Percentiles rank a stretch among this genome's conserved stretches.
Evolutionary conservation across 1,140 invertebrate genomes (phyloP).

Genomic region (Trichoplusia ni): DNA sequence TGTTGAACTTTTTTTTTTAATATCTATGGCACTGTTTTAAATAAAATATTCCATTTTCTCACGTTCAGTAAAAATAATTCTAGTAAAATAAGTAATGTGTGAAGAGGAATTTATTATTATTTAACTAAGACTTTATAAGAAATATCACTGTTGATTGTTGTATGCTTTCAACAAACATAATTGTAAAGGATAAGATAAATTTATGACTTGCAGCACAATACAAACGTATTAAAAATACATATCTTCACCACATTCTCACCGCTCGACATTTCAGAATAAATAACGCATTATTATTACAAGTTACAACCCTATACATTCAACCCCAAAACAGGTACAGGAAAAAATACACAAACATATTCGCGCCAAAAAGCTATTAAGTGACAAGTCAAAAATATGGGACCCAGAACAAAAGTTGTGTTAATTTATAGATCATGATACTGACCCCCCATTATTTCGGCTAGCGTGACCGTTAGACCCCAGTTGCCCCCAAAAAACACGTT

Average conservation of each 20-base stretch:
- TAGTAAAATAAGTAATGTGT: no score
- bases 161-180: no score
- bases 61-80: no score
- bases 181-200: no score
- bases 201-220: no score
- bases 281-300: slow-evolving; percentile 2
- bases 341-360: slow-evolving; percentile 7
- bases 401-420: slow-evolving; percentile 11
- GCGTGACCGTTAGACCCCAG: slow-evolving; percentile 4
- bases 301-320: background rate
- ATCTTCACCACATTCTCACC: background rate
- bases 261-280: slow-evolving; percentile 10
- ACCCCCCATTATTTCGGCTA: background rate
- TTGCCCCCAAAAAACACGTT: slow-evolving; percentile 14
- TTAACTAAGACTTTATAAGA: no score
- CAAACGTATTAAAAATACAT: no score
- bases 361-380: background rate
- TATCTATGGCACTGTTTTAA: no score
- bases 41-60: no score
- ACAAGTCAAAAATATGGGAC: background rate
- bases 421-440: slow-evolving; percentile 18
- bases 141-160: no score
- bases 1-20: no score
- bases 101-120: no score
- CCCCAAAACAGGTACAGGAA: slow-evolving; percentile 5